Base-by-base conservation (phyloP, 2,797 vertebrate species). In the Bradypus variegatus region DNA sequence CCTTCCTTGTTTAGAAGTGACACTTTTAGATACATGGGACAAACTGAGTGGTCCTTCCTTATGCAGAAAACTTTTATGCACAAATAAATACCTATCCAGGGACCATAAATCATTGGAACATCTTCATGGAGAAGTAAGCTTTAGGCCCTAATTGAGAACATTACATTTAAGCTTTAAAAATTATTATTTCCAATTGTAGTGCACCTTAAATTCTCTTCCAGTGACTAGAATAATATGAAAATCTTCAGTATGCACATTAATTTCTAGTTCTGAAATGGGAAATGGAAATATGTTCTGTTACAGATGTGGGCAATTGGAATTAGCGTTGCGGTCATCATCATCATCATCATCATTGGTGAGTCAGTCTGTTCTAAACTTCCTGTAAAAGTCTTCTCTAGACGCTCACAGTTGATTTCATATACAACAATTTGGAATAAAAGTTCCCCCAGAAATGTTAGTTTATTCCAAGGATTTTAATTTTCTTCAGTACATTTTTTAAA, bases 301-400 rank as follows among this genome's bases (percentile, higher is more conserved):
- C 97, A 98, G 98, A 98, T 98, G 98, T 98, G 98, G 98, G 97
- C 97, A 14, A 98, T 98, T 88, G 94, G 98, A 86, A 97, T 98
- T 84, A 93, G 95, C 12, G 96, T 98, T 36, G 91, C 97, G 88
- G 58, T 98, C 41, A 31, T 98, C 55, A 75, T 98, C 93, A 96
- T 98, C 93, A 95, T 98, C 81, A 97, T 98, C 95, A 98, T 98
- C 21, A 96, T 98, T 3, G 95, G 98, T 98, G 96, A 98, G 98
- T 97, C 38, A 41, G 41, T 36, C 65, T 65, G 10, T 64, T 60
- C 18, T 6, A 13, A 9, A 6, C 21, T 25, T 19, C 7, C 2
- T 15, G 45, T 10, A 4, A 62, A 58, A 48, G 12, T 77, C 62
- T 25, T 21, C 33, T 67, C 69, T 19, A 9, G 73, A 2, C 27